phyloP scores from a whole-genome alignment of 1,140 invertebrate genomes.

The Pseudachorutes palmiensis region DNA sequence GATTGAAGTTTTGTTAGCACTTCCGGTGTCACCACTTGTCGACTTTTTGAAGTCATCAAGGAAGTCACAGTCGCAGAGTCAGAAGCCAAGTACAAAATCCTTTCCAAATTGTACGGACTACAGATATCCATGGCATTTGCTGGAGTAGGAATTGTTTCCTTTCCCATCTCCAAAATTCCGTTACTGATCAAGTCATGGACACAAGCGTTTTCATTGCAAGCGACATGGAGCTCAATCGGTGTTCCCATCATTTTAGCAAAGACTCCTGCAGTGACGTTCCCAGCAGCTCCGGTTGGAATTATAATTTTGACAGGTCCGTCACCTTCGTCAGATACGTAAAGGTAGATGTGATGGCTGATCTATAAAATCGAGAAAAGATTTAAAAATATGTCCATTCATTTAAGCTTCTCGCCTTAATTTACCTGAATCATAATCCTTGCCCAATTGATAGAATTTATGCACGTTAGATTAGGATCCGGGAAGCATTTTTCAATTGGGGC shows the following conservation, averaged over 20 bases:
- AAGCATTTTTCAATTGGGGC: constrained; percentile 45
- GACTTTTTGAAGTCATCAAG: constrained; percentile 36
- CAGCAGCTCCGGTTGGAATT: constrained; percentile 47
- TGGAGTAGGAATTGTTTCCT: constrained; percentile 39
- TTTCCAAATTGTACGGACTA: constrained; percentile 46
- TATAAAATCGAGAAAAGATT: constrained; percentile 10
- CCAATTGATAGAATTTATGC: constrained; percentile 50
- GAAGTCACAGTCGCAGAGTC: constrained; percentile 32
- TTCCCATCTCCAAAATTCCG: constrained; percentile 39
- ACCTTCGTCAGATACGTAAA: constrained; percentile 41
- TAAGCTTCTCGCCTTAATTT: constrained; percentile 5
- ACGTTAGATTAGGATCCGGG: constrained; percentile 41
- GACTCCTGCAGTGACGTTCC: constrained; percentile 46
- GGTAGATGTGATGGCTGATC: constrained; percentile 45
- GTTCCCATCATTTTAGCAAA: constrained; percentile 45
- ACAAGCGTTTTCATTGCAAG: constrained; percentile 45
- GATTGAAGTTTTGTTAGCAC: too few species aligned
- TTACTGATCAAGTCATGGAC: constrained; percentile 40
- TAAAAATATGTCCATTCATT: neutral
- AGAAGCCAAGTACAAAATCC: constrained; percentile 42
- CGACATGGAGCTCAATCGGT: constrained; percentile 43
- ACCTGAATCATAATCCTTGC: constrained; percentile 47
- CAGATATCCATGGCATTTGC: constrained; percentile 49
- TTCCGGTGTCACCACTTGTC: constrained; percentile 22
- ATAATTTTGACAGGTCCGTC: constrained; percentile 42